Base-by-base conservation (phyloP, 2,797 vertebrate genomes). In the Emys orbicularis region DNA sequence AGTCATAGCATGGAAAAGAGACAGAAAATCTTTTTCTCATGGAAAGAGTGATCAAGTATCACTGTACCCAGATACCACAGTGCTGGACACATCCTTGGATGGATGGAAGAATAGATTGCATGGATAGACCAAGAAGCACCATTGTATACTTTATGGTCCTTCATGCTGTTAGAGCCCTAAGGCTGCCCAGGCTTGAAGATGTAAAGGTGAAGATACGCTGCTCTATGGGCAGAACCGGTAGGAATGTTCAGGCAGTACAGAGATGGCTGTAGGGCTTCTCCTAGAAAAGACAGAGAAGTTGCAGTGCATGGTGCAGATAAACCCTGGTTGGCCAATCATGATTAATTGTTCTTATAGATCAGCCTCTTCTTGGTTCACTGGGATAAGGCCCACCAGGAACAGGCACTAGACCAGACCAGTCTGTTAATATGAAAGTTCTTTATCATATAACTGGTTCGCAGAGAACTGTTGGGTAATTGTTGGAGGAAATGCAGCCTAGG, bases 101-200 rank as follows among this genome's bases (percentile, higher is more conserved):
- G 2, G 27, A 16, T 47, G 74, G 44, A 47, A 47, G 83, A 68
- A n/a, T 34, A 27, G 83, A 11, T 37, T 0, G 0, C 0, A 0
- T 12, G 81, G 86, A 41, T n/a, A 54, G 74, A 79, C 27, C 8
- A 19, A 1, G 2, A 77, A 56, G 41, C 2, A 7, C 21, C 3
- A 0, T 44, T 29, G 27, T 76, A 13, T 72, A 72, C 19, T 0
- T 0, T 0, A 13, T 50, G 57, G 41, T 54, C 21, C 12, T 0
- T 6, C 37, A 19, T 3, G 0, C 57, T 79, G 29, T 91, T 68
- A 52, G 83, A 65, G 47, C 50, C 0, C 0, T 21, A 50, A 49
- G 16, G 83, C 31, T 57, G 74, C 72, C 91, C 1, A 0, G 61
- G 19, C 54, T 29, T 25, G 13, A 16, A 0, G 0, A 23, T 27